These are phyloP conservation scores for Tetheella fluctuosa DNA, from an alignment of 2,888 invertebrate genomes.

Conservation along the genomic window DNA sequence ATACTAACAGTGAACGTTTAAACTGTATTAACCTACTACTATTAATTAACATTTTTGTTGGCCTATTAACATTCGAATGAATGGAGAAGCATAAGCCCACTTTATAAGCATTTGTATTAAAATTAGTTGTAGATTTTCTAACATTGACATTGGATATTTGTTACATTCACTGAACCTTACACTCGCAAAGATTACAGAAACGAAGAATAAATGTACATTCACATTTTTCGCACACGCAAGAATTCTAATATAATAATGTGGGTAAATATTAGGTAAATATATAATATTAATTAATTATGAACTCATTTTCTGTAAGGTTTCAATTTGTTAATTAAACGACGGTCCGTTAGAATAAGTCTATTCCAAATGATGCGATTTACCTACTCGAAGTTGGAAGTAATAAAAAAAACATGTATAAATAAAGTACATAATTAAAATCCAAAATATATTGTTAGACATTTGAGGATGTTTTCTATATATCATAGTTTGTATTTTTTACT, in stretches of 20 bases:
- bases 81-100: not conserved
- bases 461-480: no score
- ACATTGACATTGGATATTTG: constrained; percentile 24
- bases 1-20: constrained; percentile 53
- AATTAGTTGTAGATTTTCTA: not conserved
- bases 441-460: no score
- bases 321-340: not conserved
- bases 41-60: not conserved
- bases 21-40: not conserved
- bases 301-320: constrained; percentile 50
- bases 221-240: constrained; percentile 29
- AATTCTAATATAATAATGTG: constrained; percentile 32
- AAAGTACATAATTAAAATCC: no score
- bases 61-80: not conserved
- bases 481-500: no score
- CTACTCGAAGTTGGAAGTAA: no score
- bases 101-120: not conserved
- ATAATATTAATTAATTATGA: constrained; percentile 30
- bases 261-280: constrained; percentile 38
- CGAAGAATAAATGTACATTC: constrained; percentile 26
- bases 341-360: not conserved
- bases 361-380: no score
- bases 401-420: no score
- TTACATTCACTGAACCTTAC: constrained; percentile 11
- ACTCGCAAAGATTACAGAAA: constrained; percentile 21